Base-by-base conservation (phyloP, 2,113 vertebrate species). In the Petroica traversi region DNA sequence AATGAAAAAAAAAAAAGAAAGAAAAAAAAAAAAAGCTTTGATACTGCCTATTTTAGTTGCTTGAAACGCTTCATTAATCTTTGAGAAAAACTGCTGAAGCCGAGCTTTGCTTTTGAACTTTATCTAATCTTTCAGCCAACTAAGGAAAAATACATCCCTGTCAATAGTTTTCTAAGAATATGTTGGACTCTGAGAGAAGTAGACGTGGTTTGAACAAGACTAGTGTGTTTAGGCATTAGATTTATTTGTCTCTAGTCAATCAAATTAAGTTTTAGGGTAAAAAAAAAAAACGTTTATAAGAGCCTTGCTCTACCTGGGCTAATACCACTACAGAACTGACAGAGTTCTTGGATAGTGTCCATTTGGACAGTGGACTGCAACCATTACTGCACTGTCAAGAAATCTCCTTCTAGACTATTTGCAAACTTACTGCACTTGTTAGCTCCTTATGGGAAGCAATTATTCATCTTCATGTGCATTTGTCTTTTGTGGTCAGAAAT, bases 1-100 rank as follows among this genome's bases (percentile, higher is more conserved):
- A 86, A 79, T 52, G 20, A 84, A 84, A 86, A 92, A 86, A 64
- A 31, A 80, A 85, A 85, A 88, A 92, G n/a, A n/a, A n/a, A n/a
- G n/a, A n/a, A n/a, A n/a, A 86, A 64, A 31, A 80, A 92, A 81
- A 68, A 34, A 28, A 57, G 29, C 38, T 54, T 79, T 78, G 57
- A 41, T 73, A 58, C 25, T 92, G 43, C 80, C 78, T 61, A 28
- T n/a, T 78, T 91, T 34, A 16, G 67, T 11, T 76, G 36, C n/a
- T 2, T 52, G 36, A 80, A 33, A 38, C 3, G 19, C 17, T 28
- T 94, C 19, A 28, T 71, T 43, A 68, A 64, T 31, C 18, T n/a
- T 36, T 59, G 61, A 79, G 77, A 52, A 89, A 95, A 91, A 59
- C 36, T 77, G 45, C 51, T 66, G 63, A 91, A 93, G 57, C 34